Evolutionary conservation across 1,140 invertebrate species (phyloP).

Genomic region (Drosophila elegans): DNA sequence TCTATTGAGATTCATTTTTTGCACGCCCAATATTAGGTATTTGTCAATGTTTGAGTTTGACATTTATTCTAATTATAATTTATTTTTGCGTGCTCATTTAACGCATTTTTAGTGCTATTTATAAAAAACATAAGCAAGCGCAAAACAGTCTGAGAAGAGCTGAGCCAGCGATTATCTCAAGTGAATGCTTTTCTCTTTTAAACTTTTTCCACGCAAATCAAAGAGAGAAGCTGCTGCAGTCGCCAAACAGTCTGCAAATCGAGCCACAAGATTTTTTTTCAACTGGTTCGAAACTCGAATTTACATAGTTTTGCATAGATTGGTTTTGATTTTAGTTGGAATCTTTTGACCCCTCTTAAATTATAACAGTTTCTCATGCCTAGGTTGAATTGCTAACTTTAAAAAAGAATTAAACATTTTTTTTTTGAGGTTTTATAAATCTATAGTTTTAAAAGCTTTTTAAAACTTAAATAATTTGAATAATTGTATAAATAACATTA

Average conservation of each 20-base stretch:
- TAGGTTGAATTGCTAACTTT: no score
- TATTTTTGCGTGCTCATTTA: constrained; percentile 30
- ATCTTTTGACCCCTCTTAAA: no score
- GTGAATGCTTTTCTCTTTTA: constrained; percentile 6
- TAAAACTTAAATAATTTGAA: no score
- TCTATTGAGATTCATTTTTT: not conserved
- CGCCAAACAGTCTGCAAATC: constrained; percentile 64
- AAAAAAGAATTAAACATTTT: no score
- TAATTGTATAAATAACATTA: no score
- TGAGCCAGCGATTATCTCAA: constrained; percentile 20
- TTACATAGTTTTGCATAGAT: not conserved
- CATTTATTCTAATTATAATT: constrained; percentile 42
- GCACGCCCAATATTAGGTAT: constrained; percentile 3
- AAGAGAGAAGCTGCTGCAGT: constrained; percentile 18
- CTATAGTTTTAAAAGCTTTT: no score
- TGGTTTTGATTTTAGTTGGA: constrained; percentile 3
- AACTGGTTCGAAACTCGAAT: constrained; percentile 27
- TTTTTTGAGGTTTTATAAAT: no score
- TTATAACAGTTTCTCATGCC: no score
- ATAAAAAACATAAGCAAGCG: constrained; percentile 40
- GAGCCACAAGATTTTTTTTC: not conserved
- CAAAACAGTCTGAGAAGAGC: constrained; percentile 13
- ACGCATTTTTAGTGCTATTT: constrained; percentile 50
- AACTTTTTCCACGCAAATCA: constrained; percentile 1
- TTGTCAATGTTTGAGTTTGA: constrained; percentile 19